Evolutionary conservation across 1,140 invertebrate genomes (phyloP).

Genomic region (Cherax destructor): DNA sequence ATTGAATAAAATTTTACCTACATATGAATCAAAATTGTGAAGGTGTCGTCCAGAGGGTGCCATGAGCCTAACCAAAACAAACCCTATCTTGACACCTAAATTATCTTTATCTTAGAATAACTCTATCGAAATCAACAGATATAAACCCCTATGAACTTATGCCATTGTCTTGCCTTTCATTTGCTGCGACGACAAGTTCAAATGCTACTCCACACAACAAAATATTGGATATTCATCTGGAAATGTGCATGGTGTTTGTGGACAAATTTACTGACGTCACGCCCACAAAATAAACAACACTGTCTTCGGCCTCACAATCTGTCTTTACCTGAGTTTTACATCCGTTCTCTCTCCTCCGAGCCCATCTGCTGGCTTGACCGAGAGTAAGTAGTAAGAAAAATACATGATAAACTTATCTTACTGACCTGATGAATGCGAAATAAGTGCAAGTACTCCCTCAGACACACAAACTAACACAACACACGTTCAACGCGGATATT

Average conservation of each 20-base stretch:
- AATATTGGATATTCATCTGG: neutral
- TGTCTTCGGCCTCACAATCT: neutral
- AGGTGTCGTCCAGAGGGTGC: neutral
- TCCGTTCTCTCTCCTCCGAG: neutral
- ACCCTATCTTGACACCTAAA: neutral
- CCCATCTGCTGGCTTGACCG: neutral
- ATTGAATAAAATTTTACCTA: neutral
- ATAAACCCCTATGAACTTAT: neutral
- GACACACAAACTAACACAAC: constrained; percentile 20
- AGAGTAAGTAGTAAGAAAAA: neutral
- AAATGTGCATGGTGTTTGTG: constrained; percentile 22
- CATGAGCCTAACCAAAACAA: neutral
- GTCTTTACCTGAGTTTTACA: neutral
- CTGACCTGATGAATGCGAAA: constrained; percentile 12
- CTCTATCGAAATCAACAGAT: neutral
- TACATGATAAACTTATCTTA: constrained; percentile 9
- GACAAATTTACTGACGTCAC: constrained; percentile 27
- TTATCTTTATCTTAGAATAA: neutral
- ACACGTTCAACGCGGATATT: constrained; percentile 23
- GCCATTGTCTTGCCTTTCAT: neutral
- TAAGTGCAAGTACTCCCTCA: constrained; percentile 21
- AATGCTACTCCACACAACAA: neutral
- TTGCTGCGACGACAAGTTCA: neutral
- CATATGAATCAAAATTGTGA: neutral
- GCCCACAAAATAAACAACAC: constrained; percentile 37